Evolutionary conservation across 1,140 invertebrate genomes (phyloP), one percentile per base, ranked within the genome.

Genomic region (Homalodisca vitripennis): DNA sequence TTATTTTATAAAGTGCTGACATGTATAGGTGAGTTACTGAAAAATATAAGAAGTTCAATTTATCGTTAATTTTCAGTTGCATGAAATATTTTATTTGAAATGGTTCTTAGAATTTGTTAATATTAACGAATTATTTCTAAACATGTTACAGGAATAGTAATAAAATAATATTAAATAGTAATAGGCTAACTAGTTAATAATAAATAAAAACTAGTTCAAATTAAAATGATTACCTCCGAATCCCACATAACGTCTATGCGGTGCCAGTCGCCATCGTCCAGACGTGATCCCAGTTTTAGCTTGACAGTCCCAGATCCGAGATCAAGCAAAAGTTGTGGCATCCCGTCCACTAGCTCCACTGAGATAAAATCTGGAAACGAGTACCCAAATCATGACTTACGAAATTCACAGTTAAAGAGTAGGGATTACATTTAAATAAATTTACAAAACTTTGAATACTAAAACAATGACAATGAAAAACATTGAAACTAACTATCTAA

Each of bases 191-290:
- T n/a, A n/a, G n/a, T n/a, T n/a, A n/a, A n/a, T n/a, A n/a, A n/a
- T n/a, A n/a, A n/a, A n/a, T n/a, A n/a, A n/a, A n/a, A n/a, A n/a
- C n/a, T n/a, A n/a, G n/a, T n/a, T n/a, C n/a, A n/a, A n/a, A n/a
- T n/a, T n/a, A n/a, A n/a, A n/a, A n/a, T n/a, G n/a, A n/a, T n/a
- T 73, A 88, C 86, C 83, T 96, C 94, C 10, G 92, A 94, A 75
- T 94, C 89, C 91, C 95, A 96, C 77, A 96, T 97, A 67, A 98
- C 87, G 80, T 98, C 96, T 57, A 98, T 82, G 68, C 92, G 84
- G 80, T 98, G 96, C 96, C 96, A 98, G 77, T 94, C 92, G 1
- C 95, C 95, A 79, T 98, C 94, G 77, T 93, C 92, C 47, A 98
- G 79, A 0, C 87, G n/a, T 88, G 74, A 89, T 88, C 74, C 91